Evolutionary conservation across 1,140 invertebrate species (phyloP).

Genomic region (Charaxes varanes): DNA sequence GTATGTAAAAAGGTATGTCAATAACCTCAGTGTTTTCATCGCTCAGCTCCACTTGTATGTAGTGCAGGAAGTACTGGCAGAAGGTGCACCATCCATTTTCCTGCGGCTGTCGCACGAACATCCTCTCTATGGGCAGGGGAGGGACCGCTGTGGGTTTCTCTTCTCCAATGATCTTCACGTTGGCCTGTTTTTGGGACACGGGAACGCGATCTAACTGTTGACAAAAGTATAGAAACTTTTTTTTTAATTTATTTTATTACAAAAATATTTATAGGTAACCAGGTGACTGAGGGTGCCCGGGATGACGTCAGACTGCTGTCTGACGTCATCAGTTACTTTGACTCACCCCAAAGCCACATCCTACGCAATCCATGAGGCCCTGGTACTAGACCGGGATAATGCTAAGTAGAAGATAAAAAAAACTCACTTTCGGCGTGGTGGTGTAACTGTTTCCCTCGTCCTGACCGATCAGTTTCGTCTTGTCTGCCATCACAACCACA

Average conservation of each 20-base stretch:
- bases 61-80: conserved; percentile 89
- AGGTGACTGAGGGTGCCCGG: too few species aligned
- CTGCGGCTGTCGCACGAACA: conserved; percentile 69
- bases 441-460: conserved; percentile 55
- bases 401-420: too few species aligned
- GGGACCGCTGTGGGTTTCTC: conserved; percentile 67
- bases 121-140: conserved; percentile 79
- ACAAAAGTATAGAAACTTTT: background rate
- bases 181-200: conserved; percentile 20
- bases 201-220: conserved; percentile 25
- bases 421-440: conserved; percentile 24
- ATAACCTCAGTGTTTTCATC: conserved; percentile 80
- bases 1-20: too few species aligned
- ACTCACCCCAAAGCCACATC: too few species aligned
- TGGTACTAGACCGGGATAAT: too few species aligned
- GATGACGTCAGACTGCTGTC: too few species aligned
- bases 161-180: conserved; percentile 32
- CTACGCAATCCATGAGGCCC: too few species aligned
- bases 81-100: conserved; percentile 79
- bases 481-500: conserved; percentile 32
- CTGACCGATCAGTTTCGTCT: conserved; percentile 35
- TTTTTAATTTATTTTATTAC: background rate
- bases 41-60: conserved; percentile 83
- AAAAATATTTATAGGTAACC: too few species aligned
- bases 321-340: too few species aligned